These are phyloP conservation scores for Trilocha varians DNA, from an alignment of 2,888 invertebrate genomes.

Conservation along the genomic window DNA sequence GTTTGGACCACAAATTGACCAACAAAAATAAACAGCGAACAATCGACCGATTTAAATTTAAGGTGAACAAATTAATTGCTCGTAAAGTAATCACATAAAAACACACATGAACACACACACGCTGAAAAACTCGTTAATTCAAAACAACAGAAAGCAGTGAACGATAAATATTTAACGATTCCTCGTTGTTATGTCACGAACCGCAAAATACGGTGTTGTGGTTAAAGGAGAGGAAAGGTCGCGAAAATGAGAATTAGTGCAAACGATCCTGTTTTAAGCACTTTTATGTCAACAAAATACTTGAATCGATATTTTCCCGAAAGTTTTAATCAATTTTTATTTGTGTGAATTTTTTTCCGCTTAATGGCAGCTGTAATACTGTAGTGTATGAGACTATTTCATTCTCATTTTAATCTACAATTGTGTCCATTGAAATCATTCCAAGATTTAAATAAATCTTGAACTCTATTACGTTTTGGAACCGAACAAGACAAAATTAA, in stretches of 20 bases:
- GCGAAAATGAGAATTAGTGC: not conserved
- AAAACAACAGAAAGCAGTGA: conserved; percentile 15
- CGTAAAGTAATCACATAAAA: conserved; percentile 27
- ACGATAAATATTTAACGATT: conserved; percentile 6
- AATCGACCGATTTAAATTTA: conserved; percentile 16
- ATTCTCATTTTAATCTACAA: too few species aligned
- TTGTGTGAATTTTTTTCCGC: too few species aligned
- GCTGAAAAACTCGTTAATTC: conserved; percentile 19
- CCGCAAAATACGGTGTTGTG: not conserved
- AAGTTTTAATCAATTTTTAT: too few species aligned
- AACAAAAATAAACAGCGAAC: conserved; percentile 15
- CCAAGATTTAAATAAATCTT: too few species aligned
- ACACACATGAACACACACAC: conserved; percentile 17
- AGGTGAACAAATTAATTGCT: conserved; percentile 18
- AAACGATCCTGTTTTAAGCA: not conserved
- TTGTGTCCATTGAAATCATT: too few species aligned
- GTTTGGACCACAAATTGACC: conserved; percentile 11
- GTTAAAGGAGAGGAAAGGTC: not conserved
- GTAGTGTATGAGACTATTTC: too few species aligned
- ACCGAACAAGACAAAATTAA: too few species aligned
- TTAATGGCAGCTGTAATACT: too few species aligned
- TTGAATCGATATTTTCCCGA: too few species aligned
- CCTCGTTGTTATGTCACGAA: not conserved
- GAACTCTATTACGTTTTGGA: too few species aligned
- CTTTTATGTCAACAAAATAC: too few species aligned